Base-by-base conservation (phyloP, 2,888 invertebrate genomes). In the Pseudococcus longispinus region DNA sequence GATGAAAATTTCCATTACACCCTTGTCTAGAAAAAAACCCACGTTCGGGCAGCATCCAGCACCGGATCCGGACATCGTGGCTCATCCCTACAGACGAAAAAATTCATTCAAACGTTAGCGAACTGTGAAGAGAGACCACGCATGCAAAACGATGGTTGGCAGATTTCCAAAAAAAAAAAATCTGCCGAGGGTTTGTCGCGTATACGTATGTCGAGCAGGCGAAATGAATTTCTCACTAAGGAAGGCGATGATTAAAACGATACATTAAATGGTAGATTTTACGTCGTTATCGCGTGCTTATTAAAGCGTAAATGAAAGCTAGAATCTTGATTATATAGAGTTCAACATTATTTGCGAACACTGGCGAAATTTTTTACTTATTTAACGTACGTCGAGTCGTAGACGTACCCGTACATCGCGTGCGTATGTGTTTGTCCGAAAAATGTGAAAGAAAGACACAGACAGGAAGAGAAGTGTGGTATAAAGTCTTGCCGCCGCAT, bases 271-370 rank as follows among this genome's bases (percentile, higher is more conserved):
- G 70, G 70, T 29, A 29, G 70, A 70, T 70, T 70, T 70, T 70
- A 70, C 70, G 70, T 70, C 70, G 70, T 70, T 70, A 70, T 70
- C 70, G 70, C 70, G 70, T 70, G 70, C 70, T 70, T 29, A 70
- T 70, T 70, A 70, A 70, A 70, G 70, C 70, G 70, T 70, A 70
- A 70, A 70, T 70, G 70, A 70, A 70, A 70, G 70, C 70, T 70
- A 70, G 70, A 70, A 70, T 70, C 70, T 70, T 70, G 70, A 70
- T 70, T 70, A 70, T 29, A 18, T 29, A 26, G 70, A 70, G 70
- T 70, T 70, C 32, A 23, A 15, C 18, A 70, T 70, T 70, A 70
- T 70, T 70, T 32, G 70, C 29, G 29, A 70, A 70, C 65, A 23
- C 18, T 18, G 70, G 70, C 70, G 65, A 70, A 70, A 70, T 70